Base-by-base conservation (phyloP, 2,113 vertebrate species). In the Taurulus bubalis region DNA sequence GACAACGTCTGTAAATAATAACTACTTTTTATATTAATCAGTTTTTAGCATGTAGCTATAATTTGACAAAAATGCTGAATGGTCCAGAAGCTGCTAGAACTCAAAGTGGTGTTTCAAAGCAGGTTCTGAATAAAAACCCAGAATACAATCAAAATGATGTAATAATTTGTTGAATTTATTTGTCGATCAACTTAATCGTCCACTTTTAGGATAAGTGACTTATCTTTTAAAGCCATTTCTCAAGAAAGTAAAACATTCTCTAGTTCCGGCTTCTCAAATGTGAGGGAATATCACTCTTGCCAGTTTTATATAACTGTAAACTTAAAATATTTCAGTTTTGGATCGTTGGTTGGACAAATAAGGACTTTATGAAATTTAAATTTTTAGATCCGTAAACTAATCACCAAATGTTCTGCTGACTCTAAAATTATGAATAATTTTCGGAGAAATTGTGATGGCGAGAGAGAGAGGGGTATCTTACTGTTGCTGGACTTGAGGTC, bases 401-500 rank as follows among this genome's bases (percentile, higher is more conserved):
- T 28, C n/a, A 38, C 28, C 2, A 32, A 49, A 40, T 14, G 1
- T 12, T 32, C 1, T 32, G 18, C 28, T 68, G 36, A 45, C 1
- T 55, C 18, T 32, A 8, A n/a, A 58, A 67, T 56, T 5, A 51
- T 3, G 24, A 0, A 8, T 16, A 3, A 28, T 20, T 45, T 34
- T 28, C 3, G 3, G 9, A 47, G 28, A 71, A 18, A 34, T 42
- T 20, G 56, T 11, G 53, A 40, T 7, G 20, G 26, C 9, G 40
- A 24, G 0, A 55, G 2, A 45, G 14, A 78, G 40, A 42, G 47
- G 3, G 6, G 32, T 24, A 1, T 95, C 98, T 98, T 97, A 99
- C 98, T 97, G 95, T 99, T 99, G 95, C 98, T 98, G 93, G 98
- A 99, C 94, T 99, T 99, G 88, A 99, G 97, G 94, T 99, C 98